These are phyloP conservation scores for Triplophysa dalaica DNA, from an alignment of 2,113 vertebrate species.

Conservation along the genomic window DNA sequence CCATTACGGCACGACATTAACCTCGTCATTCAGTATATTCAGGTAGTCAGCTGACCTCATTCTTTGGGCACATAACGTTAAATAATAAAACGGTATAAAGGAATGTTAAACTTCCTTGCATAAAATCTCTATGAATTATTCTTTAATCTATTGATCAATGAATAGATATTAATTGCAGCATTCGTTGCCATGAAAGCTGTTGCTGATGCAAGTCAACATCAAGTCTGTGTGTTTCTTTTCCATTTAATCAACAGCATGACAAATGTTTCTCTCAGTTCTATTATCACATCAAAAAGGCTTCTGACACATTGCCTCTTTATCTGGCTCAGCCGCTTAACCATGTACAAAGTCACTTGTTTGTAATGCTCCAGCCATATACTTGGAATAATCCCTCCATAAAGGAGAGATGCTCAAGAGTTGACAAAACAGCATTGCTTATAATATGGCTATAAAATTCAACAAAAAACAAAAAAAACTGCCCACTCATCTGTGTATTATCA, in stretches of 20 bases:
- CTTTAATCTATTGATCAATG: neutral
- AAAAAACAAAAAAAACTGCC: neutral
- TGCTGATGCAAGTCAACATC: neutral
- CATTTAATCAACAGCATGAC: neutral
- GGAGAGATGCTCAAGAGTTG: neutral
- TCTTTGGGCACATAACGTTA: too few relatives aligned
- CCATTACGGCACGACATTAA: too few relatives aligned
- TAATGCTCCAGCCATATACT: neutral
- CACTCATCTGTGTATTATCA: neutral
- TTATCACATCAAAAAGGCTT: constrained; percentile 17
- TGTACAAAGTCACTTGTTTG: neutral
- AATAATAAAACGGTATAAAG: too few relatives aligned
- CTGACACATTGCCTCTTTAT: neutral
- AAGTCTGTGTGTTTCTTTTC: constrained; percentile 8
- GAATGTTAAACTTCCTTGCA: too few relatives aligned
- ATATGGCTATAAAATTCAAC: too few relatives aligned
- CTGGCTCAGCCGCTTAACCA: neutral
- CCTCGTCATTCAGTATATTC: too few relatives aligned
- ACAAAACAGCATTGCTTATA: neutral
- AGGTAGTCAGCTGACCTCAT: too few relatives aligned
- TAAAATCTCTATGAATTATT: neutral
- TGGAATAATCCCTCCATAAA: neutral
- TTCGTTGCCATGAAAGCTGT: neutral
- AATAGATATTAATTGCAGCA: neutral
- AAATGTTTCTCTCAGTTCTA: neutral